Conservation (phyloP, 2,888 invertebrate species). For the Pelosia muscerda region DNA sequence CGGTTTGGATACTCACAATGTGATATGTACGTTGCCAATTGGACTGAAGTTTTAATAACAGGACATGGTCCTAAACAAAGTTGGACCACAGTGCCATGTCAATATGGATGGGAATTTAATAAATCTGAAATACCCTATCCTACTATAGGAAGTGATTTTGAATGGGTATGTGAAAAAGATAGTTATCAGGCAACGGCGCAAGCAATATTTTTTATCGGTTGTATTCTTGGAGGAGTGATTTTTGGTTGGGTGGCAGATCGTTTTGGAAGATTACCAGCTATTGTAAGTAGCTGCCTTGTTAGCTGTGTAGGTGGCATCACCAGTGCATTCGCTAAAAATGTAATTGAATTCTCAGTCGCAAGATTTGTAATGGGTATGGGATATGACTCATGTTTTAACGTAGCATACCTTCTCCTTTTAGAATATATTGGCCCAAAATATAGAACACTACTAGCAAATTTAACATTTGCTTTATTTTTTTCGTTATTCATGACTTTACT, state of each 20-base stretch:
- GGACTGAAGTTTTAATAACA: constrained; percentile 63
- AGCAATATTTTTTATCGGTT: constrained; percentile 72
- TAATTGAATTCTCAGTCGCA: constrained; percentile 63
- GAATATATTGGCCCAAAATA: constrained; percentile 75
- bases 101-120: constrained; percentile 75
- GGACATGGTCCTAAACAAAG: constrained; percentile 53
- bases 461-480: constrained; percentile 70
- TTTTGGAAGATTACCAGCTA: constrained; percentile 70
- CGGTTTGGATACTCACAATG: constrained; percentile 71
- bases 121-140: constrained; percentile 72
- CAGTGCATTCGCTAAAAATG: constrained; percentile 62
- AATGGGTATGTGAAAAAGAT: constrained; percentile 72
- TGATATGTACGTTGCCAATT: constrained; percentile 65
- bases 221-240: constrained; percentile 68
- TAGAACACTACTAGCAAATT: constrained; percentile 69
- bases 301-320: constrained; percentile 66
- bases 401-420: constrained; percentile 68
- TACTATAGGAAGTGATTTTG: constrained; percentile 70
- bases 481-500: constrained; percentile 56
- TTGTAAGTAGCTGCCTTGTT: constrained; percentile 63
- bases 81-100: constrained; percentile 62
- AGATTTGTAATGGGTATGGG: constrained; percentile 75
- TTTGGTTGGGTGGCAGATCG: constrained; percentile 72
- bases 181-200: constrained; percentile 75
- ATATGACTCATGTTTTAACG: constrained; percentile 76